Evolutionary conservation across 2,797 vertebrate genomes (phyloP).

Genomic region (Chromobotia macracanthus): DNA sequence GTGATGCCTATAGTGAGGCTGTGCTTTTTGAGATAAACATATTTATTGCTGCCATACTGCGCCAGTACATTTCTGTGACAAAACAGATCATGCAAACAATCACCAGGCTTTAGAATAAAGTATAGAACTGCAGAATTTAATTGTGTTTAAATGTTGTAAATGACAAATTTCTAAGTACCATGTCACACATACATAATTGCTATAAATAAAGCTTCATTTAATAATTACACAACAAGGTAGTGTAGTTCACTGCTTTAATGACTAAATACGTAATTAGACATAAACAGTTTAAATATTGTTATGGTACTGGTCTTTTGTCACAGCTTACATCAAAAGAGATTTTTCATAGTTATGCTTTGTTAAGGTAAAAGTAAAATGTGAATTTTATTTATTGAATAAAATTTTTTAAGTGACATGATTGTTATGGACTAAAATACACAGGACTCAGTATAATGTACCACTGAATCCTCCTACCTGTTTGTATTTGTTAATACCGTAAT

Average conservation of each 20-base stretch:
- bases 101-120: too few relatives aligned
- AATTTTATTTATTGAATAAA: too few relatives aligned
- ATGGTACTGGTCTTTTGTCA: background rate
- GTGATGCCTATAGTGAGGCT: conserved; percentile 45
- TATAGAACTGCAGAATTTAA: too few relatives aligned
- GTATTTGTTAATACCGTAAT: conserved; percentile 57
- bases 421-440: conserved; percentile 2
- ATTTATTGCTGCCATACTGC: conserved; percentile 30
- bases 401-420: background rate
- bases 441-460: conserved; percentile 43
- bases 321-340: background rate
- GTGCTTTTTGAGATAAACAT: conserved; percentile 32
- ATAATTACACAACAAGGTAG: too few relatives aligned
- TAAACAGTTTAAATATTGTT: background rate
- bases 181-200: too few relatives aligned
- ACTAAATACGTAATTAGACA: too few relatives aligned
- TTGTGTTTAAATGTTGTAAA: too few relatives aligned
- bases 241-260: too few relatives aligned
- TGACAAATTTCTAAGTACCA: too few relatives aligned
- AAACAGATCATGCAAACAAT: background rate
- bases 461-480: conserved; percentile 38
- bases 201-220: too few relatives aligned
- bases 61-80: conserved; percentile 12
- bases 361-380: background rate
- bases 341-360: background rate